Conservation (phyloP, 2,113 vertebrate genomes). For the Calonectris borealis region DNA sequence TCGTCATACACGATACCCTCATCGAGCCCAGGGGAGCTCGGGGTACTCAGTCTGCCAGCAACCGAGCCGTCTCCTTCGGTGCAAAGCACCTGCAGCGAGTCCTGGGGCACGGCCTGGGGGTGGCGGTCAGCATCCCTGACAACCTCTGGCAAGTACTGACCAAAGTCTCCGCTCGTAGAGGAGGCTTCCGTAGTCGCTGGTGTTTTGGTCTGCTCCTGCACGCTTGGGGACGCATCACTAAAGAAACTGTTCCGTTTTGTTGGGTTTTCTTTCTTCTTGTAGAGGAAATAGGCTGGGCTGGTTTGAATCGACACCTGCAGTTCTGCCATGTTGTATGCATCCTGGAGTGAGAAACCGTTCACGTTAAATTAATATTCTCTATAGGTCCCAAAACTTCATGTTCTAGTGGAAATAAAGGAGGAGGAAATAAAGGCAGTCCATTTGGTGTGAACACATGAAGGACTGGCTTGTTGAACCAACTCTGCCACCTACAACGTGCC, state of each 20-base stretch:
- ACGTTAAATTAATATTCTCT: neutral
- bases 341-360: conserved; percentile 65
- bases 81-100: conserved; percentile 82
- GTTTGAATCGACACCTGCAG: conserved; percentile 86
- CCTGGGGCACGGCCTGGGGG: conserved; percentile 70
- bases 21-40: conserved; percentile 73
- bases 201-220: neutral
- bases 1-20: conserved; percentile 70
- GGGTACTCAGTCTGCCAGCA: conserved; percentile 82
- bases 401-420: neutral
- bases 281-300: conserved; percentile 79
- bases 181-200: conserved; percentile 43
- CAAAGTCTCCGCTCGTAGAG: conserved; percentile 75
- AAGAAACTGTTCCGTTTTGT: neutral
- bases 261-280: conserved; percentile 64
- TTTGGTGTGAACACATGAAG: neutral
- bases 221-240: accelerated
- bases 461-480: neutral
- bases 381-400: accelerated
- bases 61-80: conserved; percentile 80
- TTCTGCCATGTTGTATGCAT: conserved; percentile 87
- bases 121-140: conserved; percentile 76
- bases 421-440: neutral
- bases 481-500: neutral
- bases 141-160: conserved; percentile 76